Evolutionary conservation across 2,797 vertebrate genomes (phyloP).

Genomic region (Takifugu rubripes): DNA sequence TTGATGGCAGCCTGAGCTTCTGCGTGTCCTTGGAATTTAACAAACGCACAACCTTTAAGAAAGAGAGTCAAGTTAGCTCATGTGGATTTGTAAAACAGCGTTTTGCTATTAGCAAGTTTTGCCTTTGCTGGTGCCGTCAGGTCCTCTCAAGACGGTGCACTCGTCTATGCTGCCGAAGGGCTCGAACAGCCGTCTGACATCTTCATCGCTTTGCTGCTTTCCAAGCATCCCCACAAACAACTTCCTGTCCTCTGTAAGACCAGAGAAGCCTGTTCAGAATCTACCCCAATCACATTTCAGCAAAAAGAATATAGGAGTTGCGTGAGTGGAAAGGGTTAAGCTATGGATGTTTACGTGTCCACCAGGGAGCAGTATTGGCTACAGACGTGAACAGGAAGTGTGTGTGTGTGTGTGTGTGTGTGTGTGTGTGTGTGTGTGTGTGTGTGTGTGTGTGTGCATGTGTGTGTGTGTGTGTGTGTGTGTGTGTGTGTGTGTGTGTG

Average conservation of each 20-base stretch:
- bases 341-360: conserved; percentile 32
- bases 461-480: conserved; percentile 11
- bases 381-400: conserved; percentile 6
- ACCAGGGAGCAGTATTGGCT: conserved; percentile 65
- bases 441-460: conserved; percentile 14
- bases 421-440: conserved; percentile 11
- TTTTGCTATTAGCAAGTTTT: conserved; percentile 8
- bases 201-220: conserved; percentile 92
- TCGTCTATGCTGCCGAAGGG: conserved; percentile 91
- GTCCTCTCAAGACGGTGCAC: conserved; percentile 90
- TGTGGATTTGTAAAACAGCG: background rate
- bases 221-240: conserved; percentile 94
- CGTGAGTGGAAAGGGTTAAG: background rate
- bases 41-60: conserved; percentile 86
- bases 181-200: conserved; percentile 89
- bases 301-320: background rate
- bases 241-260: conserved; percentile 85
- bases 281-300: conserved; percentile 6
- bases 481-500: background rate
- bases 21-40: conserved; percentile 89
- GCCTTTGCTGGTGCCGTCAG: conserved; percentile 94
- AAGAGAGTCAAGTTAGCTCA: background rate
- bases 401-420: conserved; percentile 1
- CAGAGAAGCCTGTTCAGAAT: conserved; percentile 13
- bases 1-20: conserved; percentile 93